These are phyloP conservation scores for Montifringilla adamsi DNA, from an alignment of 2,113 vertebrate species.

Conservation along the genomic window DNA sequence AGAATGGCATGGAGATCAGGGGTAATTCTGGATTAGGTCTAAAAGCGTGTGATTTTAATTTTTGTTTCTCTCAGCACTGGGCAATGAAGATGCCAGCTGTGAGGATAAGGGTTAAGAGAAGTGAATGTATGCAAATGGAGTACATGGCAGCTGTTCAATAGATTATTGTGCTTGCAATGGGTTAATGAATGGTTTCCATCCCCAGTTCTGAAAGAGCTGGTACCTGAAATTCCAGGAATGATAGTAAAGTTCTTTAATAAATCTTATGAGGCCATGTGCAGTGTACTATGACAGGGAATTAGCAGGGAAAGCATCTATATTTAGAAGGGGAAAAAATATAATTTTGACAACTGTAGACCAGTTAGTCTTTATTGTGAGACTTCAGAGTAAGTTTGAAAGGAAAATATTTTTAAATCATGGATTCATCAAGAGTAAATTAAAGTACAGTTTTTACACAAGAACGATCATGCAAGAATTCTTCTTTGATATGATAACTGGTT, in stretches of 20 bases:
- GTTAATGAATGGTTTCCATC: neutral
- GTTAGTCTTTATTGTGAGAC: neutral
- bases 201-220: neutral
- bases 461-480: neutral
- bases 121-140: neutral
- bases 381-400: neutral
- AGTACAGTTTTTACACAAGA: neutral
- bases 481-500: neutral
- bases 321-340: neutral
- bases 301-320: neutral
- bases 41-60: neutral
- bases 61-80: neutral
- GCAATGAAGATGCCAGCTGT: neutral
- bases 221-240: neutral
- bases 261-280: neutral
- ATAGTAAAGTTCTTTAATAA: neutral
- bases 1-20: neutral
- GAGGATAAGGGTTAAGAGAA: neutral
- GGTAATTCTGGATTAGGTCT: neutral
- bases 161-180: neutral
- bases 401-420: neutral
- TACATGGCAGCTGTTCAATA: neutral
- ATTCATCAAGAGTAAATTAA: neutral
- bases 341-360: neutral
- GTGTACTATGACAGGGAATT: neutral